These are phyloP conservation scores for Ametastegia equiseti DNA, from an alignment of 2,888 invertebrate genomes.

Conservation along the genomic window DNA sequence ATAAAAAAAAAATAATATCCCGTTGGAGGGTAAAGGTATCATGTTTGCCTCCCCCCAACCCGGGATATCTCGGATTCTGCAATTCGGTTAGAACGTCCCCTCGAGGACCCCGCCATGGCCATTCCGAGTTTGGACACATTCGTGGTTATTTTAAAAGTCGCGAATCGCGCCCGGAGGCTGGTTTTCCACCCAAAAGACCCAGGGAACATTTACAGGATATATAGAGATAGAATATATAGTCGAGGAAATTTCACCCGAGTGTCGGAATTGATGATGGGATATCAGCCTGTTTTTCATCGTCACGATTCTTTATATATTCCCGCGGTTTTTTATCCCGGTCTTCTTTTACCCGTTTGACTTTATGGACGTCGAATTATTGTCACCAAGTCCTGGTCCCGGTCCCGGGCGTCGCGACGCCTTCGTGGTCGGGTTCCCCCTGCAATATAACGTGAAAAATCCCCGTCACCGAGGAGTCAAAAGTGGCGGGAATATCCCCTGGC, in stretches of 20 bases:
- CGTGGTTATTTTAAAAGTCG: background rate
- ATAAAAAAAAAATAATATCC: background rate
- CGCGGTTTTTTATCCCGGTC: background rate
- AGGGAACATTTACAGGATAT: background rate
- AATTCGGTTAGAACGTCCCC: background rate
- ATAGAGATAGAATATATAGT: background rate
- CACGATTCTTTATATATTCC: background rate
- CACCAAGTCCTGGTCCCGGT: background rate
- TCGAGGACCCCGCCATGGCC: background rate
- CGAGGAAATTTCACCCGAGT: background rate
- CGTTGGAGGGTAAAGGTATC: background rate
- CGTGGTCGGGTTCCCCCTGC: background rate
- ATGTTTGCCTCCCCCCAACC: background rate
- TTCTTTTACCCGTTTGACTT: constrained; percentile 10
- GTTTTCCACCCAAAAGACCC: background rate
- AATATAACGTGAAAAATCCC: constrained; percentile 36
- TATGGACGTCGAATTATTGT: constrained; percentile 5
- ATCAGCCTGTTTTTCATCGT: background rate
- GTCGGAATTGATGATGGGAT: background rate
- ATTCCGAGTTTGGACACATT: background rate
- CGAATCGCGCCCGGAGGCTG: background rate
- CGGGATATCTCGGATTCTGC: background rate
- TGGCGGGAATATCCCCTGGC: constrained; percentile 26
- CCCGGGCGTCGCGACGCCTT: background rate
- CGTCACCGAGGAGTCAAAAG: constrained; percentile 40